Evolutionary conservation across 2,888 invertebrate species (phyloP).

Genomic region (Tetanocera ferruginea): DNA sequence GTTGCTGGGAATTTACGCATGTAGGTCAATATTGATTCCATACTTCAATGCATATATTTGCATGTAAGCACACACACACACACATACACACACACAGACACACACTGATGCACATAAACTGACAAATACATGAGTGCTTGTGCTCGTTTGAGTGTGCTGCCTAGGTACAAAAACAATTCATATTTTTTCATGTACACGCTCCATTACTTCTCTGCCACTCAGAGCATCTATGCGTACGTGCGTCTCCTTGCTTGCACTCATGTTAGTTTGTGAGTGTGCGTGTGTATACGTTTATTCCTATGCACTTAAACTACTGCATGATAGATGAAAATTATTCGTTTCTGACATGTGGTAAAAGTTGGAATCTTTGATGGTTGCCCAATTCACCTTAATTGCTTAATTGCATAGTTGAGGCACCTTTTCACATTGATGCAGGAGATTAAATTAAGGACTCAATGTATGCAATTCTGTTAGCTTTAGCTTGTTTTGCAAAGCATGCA

Average conservation of each 20-base stretch:
- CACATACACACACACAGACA: neutral
- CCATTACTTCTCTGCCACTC: conserved; percentile 6
- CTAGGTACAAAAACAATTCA: conserved; percentile 26
- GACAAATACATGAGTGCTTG: neutral
- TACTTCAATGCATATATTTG: conserved; percentile 10
- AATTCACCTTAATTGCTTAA: conserved; percentile 23
- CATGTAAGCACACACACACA: conserved; percentile 29
- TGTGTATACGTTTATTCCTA: neutral
- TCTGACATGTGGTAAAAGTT: conserved; percentile 6
- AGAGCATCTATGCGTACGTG: conserved; percentile 6
- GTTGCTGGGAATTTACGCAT: conserved; percentile 47
- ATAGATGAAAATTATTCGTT: conserved; percentile 9
- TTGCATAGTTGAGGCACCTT: conserved; percentile 17
- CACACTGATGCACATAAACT: neutral
- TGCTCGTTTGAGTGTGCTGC: neutral
- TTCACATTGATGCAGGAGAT: conserved; percentile 19
- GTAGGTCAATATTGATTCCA: conserved; percentile 48
- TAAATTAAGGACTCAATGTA: conserved; percentile 23
- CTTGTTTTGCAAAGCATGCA: neutral
- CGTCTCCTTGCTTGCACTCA: neutral
- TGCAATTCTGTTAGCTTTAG: neutral
- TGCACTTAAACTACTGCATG: neutral
- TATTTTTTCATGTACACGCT: conserved; percentile 2
- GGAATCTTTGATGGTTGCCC: conserved; percentile 1
- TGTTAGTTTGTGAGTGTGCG: neutral